Evolutionary conservation across 2,888 invertebrate species (phyloP).

Genomic region (Stenichneumon culpator): DNA sequence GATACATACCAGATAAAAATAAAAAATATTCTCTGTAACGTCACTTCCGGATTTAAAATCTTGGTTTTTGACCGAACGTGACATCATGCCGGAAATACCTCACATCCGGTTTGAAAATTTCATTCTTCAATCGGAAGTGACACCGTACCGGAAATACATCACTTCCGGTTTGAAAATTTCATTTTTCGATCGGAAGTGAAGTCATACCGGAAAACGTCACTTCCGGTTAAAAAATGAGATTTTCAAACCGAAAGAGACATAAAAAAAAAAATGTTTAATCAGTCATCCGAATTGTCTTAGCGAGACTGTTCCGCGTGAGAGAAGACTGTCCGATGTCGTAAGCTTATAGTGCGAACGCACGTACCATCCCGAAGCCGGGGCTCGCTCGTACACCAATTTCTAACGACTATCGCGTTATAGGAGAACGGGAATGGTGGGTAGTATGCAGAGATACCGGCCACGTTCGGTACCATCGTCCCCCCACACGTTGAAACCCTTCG

Average conservation of each 20-base stretch:
- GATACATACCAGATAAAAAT: not conserved
- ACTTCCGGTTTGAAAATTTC: no score
- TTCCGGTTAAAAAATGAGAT: no score
- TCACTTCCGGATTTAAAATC: not conserved
- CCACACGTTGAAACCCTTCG: constrained; percentile 54
- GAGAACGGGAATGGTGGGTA: constrained; percentile 9
- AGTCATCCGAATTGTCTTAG: not conserved
- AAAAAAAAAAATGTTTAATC: not conserved
- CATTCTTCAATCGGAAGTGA: not conserved
- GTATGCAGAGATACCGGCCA: not conserved
- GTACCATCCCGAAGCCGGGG: constrained; percentile 24
- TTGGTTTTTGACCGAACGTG: not conserved
- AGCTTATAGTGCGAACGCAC: constrained; percentile 50
- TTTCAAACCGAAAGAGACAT: not conserved
- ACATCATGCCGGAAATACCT: not conserved
- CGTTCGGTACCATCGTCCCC: not conserved
- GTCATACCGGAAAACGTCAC: not conserved
- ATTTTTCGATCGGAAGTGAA: not conserved
- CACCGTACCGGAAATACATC: not conserved
- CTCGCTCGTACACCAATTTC: constrained; percentile 21
- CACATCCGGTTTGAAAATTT: not conserved
- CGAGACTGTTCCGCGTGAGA: constrained; percentile 6
- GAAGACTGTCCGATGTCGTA: constrained; percentile 9
- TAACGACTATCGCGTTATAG: constrained; percentile 45
- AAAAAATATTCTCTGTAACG: no score